phyloP scores from a whole-genome alignment of 2,113 vertebrate genomes.

The Lepisosteus oculatus region DNA sequence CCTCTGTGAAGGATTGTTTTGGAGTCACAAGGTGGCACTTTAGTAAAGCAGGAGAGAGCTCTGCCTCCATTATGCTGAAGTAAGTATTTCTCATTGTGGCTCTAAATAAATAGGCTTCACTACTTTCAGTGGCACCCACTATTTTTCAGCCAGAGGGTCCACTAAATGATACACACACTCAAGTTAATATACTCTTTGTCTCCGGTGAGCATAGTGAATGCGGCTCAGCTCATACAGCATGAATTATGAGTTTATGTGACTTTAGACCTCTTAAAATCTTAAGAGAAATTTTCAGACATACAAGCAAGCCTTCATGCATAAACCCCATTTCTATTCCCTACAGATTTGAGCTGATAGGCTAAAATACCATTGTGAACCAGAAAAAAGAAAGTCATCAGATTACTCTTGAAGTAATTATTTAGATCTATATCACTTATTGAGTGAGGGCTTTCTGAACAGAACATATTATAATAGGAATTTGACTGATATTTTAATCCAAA shows the following conservation, averaged over 20 bases:
- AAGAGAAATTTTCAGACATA: not conserved
- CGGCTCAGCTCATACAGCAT: conserved; percentile 6
- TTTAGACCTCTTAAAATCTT: conserved; percentile 17
- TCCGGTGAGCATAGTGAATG: not conserved
- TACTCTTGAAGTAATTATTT: no score
- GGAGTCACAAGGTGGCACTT: conserved; percentile 40
- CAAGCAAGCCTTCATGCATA: not conserved
- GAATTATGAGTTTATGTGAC: conserved; percentile 12
- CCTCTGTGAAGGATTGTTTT: conserved; percentile 35
- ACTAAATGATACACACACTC: conserved; percentile 23
- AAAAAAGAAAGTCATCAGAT: no score
- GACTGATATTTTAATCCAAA: no score
- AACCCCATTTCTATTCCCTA: not conserved
- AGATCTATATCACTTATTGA: no score
- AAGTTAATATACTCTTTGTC: conserved; percentile 6
- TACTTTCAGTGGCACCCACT: conserved; percentile 18
- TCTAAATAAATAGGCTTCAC: conserved; percentile 20
- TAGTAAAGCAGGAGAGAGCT: conserved; percentile 41
- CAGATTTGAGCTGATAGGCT: no score
- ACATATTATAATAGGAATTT: no score
- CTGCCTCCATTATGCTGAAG: conserved; percentile 32
- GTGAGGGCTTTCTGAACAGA: no score
- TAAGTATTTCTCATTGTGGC: conserved; percentile 28
- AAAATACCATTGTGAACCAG: no score
- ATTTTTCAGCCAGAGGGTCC: conserved; percentile 20